Evolutionary conservation across 1,140 invertebrate species (phyloP).

Genomic region (Drosophila obscura): DNA sequence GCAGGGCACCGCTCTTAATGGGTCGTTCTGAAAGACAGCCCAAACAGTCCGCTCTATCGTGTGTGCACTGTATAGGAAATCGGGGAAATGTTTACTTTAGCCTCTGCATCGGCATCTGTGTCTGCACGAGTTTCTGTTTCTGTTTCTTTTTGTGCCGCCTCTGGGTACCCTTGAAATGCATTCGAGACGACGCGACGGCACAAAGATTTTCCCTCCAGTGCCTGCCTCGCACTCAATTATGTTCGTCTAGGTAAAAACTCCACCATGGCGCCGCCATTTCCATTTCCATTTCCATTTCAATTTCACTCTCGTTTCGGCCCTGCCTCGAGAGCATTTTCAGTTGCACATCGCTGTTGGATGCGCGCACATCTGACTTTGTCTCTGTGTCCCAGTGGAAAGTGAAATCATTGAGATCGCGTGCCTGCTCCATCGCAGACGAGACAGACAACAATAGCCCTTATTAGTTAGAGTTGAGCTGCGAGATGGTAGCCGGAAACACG

Average conservation of each 20-base stretch:
- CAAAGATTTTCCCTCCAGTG: conserved; percentile 55
- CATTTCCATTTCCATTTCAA: conserved; percentile 34
- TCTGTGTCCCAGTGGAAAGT: conserved; percentile 50
- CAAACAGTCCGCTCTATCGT: background rate
- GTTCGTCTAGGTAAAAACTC: conserved; percentile 66
- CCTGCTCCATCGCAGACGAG: conserved; percentile 3
- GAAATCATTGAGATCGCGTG: conserved; percentile 71
- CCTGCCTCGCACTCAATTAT: conserved; percentile 57
- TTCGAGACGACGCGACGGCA: conserved; percentile 49
- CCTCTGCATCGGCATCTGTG: background rate
- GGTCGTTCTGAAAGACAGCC: too few relatives aligned
- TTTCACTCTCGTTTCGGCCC: conserved; percentile 49
- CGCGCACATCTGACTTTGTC: conserved; percentile 38
- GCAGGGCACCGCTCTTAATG: too few relatives aligned
- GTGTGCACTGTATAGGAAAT: background rate
- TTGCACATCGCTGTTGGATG: conserved; percentile 70
- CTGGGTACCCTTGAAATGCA: conserved; percentile 60
- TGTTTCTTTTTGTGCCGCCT: background rate
- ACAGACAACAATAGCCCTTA: conserved; percentile 55
- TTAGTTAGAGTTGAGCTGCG: conserved; percentile 17
- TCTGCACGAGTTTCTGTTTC: background rate
- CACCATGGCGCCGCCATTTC: conserved; percentile 27
- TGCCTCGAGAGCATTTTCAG: conserved; percentile 42
- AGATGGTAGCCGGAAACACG: conserved; percentile 74
- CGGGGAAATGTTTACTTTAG: conserved; percentile 18